Base-by-base conservation (phyloP, 2,888 invertebrate species). In the Chaetoderma sp. region DNA sequence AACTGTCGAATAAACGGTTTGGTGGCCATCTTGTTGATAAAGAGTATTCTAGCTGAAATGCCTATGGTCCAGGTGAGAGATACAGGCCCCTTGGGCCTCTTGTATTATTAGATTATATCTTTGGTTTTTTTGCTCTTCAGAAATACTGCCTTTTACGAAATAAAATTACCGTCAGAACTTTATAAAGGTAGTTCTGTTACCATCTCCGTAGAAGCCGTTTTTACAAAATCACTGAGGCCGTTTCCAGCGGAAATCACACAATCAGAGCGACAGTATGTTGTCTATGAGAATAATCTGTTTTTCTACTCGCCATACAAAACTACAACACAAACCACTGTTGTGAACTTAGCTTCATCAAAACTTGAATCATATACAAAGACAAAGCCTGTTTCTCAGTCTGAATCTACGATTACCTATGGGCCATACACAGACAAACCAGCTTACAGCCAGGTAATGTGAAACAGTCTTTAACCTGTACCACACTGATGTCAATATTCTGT, bases 241-340 rank as follows among this genome's bases (percentile, higher is more conserved):
- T 94, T 93, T 87, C 99, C 99, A 1, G 91, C 91, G 10, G 91
- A 92, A 75, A 96, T 99, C 67, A 90, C 91, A 0, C 99, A 99
- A 86, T 92, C 93, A 69, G 98, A 99, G 80, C 94, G 94, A 79
- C 99, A 99, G 72, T 89, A 96, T 71, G 94, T 99, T 0, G 91
- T 93, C 73, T 98, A 93, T 84, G 90, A 89, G 72, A 96, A 96
- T 28, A 94, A 92, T 81, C 89, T 94, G 63, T 94, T 95, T 83
- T 89, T 93, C 60, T 95, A 91, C 83, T 91, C 93, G 0, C 94
- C 96, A 0, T 99, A 98, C 86, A 84, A 88, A 63, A 92, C 94
- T 0, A 86, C 86, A 0, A 91, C 92, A 42, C 96, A 98, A 86
- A 94, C 92, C 73, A 94, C 96, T 0, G 91, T 89, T 10, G 90